Evolutionary conservation across 2,113 vertebrate species (phyloP).

Genomic region (Azemiops feae): DNA sequence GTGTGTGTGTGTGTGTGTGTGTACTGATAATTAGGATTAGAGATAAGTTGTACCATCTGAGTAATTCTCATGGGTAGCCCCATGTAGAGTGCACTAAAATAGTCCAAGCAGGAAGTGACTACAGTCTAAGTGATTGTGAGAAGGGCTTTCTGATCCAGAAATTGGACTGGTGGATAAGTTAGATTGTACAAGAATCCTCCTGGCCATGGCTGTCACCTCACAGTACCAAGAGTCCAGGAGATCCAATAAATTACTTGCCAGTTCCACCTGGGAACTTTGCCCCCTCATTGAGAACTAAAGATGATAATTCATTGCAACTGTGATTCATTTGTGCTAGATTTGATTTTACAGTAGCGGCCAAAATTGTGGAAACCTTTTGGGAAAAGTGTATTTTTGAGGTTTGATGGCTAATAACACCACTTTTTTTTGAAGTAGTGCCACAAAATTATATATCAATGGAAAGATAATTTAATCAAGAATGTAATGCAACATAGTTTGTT

Average conservation of each 20-base stretch:
- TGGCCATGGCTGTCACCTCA: background rate
- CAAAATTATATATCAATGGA: too few relatives aligned
- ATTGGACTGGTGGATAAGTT: background rate
- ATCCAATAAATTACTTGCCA: background rate
- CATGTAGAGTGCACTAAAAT: background rate
- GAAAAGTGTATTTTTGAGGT: too few relatives aligned
- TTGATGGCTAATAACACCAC: too few relatives aligned
- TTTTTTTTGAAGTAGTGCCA: too few relatives aligned
- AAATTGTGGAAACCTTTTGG: too few relatives aligned
- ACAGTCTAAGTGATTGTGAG: too few relatives aligned
- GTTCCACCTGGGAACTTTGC: background rate
- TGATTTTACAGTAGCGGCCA: too few relatives aligned
- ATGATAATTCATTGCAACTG: background rate
- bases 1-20: background rate
- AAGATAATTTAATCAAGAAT: too few relatives aligned
- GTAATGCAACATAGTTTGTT: too few relatives aligned
- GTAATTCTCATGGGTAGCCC: background rate
- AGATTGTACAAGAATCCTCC: background rate
- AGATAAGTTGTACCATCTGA: background rate
- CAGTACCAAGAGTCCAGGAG: background rate
- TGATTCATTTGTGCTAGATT: background rate
- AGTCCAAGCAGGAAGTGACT: background rate
- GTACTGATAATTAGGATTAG: background rate
- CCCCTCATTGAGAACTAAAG: background rate
- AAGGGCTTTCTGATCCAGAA: background rate